A percentile compares a stretch with the other conserved stretches of the same genome.
These are phyloP conservation scores for Nyctereutes procyonoides DNA, from an alignment of 2,113 vertebrate genomes.

Conservation along the genomic window DNA sequence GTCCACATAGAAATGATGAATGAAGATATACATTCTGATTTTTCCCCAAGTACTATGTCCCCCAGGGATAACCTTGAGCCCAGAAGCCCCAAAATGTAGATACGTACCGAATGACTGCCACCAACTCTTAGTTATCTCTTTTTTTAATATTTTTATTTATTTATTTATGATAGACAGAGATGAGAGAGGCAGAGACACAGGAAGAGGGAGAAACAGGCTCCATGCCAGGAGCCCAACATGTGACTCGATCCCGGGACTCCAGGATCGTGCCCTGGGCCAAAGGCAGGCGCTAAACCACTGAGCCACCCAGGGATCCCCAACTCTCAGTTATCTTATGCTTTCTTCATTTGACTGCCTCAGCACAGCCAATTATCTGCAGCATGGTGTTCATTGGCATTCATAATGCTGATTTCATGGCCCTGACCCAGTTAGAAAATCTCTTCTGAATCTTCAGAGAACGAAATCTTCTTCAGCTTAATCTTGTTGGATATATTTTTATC, in stretches of 20 bases:
- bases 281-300: too few relatives aligned
- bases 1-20: not conserved
- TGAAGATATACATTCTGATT: not conserved
- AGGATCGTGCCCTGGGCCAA: too few relatives aligned
- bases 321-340: not conserved
- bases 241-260: too few relatives aligned
- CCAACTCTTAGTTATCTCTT: too few relatives aligned
- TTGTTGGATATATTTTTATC: conserved; percentile 5
- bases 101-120: not conserved
- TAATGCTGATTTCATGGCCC: conserved; percentile 39
- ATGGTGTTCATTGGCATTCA: not conserved
- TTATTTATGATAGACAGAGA: too few relatives aligned
- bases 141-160: too few relatives aligned
- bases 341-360: not conserved
- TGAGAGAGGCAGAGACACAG: too few relatives aligned
- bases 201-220: too few relatives aligned
- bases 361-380: not conserved
- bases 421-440: conserved; percentile 12
- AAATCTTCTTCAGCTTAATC: conserved; percentile 33
- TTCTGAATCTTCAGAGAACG: conserved; percentile 27
- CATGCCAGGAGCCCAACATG: too few relatives aligned
- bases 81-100: not conserved
- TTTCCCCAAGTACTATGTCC: not conserved
- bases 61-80: not conserved
- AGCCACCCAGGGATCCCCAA: too few relatives aligned